A percentile compares a stretch with the other conserved stretches of the same genome.
phyloP scores from a whole-genome alignment of 2,888 invertebrate genomes.

The Limnephilus marmoratus region DNA sequence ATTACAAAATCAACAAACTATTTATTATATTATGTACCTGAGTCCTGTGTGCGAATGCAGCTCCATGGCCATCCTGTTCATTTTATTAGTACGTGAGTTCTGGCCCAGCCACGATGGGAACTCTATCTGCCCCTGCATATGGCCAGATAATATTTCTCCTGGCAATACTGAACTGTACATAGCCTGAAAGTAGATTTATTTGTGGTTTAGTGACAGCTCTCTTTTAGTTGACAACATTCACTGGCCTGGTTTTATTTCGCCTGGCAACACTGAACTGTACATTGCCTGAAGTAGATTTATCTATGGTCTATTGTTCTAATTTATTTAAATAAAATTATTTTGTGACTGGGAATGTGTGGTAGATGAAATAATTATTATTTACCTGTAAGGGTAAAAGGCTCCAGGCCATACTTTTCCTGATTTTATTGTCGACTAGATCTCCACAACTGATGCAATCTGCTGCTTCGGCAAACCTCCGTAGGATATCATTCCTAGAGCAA shows the following conservation, averaged over 20 bases:
- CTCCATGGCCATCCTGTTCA: constrained; percentile 88
- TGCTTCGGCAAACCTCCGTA: constrained; percentile 85
- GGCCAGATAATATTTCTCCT: constrained; percentile 89
- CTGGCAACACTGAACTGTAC: too few species aligned
- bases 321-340: background rate
- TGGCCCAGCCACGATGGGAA: constrained; percentile 98
- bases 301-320: background rate
- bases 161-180: constrained; percentile 95
- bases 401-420: constrained; percentile 91
- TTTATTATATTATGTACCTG: constrained; percentile 75
- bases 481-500: constrained; percentile 76
- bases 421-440: constrained; percentile 89
- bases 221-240: background rate
- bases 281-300: too few species aligned
- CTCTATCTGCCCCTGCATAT: constrained; percentile 86
- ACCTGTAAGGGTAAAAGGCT: constrained; percentile 86
- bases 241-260: background rate
- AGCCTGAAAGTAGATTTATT: constrained; percentile 78
- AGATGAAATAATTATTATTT: background rate
- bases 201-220: background rate
- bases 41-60: constrained; percentile 91
- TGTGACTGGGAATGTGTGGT: background rate
- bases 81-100: constrained; percentile 91
- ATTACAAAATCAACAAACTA: background rate
- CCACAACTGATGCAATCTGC: constrained; percentile 92